Evolutionary conservation across 2,888 invertebrate genomes (phyloP), one percentile per base, ranked within the genome.

Genomic region (Laspeyria flexula): DNA sequence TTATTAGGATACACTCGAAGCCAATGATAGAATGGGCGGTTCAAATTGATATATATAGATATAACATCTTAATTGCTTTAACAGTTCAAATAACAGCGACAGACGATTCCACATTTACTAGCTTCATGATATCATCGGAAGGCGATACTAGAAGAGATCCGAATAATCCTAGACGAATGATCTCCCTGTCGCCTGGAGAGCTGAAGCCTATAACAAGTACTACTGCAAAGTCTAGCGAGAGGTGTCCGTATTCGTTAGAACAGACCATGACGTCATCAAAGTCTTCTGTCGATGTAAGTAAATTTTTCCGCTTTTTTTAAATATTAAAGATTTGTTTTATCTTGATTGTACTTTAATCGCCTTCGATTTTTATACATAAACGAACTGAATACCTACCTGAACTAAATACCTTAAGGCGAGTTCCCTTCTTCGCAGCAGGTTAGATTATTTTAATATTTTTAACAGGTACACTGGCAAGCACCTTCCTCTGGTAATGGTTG

Each of bases 391-490:
- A n/a, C n/a, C n/a, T n/a, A n/a, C n/a, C n/a, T n/a, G n/a, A n/a
- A n/a, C n/a, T n/a, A n/a, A n/a, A n/a, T n/a, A n/a, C n/a, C n/a
- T n/a, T n/a, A n/a, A n/a, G n/a, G n/a, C n/a, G n/a, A n/a, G n/a
- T n/a, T n/a, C n/a, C n/a, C n/a, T n/a, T n/a, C n/a, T n/a, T n/a
- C n/a, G n/a, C n/a, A n/a, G n/a, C n/a, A n/a, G n/a, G n/a, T n/a
- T n/a, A n/a, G n/a, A n/a, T n/a, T n/a, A n/a, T n/a, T n/a, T n/a
- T n/a, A n/a, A n/a, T n/a, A n/a, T 6, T 7, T 16, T n/a, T 4
- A 41, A 3, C 25, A 91, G 91, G 85, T 90, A 0, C 86, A 88
- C 53, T 91, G 91, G 91, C 85, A 86, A 80, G 90, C 91, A 6
- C 91, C 91, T 1, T 60, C 76, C 0, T 81, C 89, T 0, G 88